Base-by-base conservation (phyloP, 37 sponge, comb jelly and placozoan genomes). In the Crambe crambe region DNA sequence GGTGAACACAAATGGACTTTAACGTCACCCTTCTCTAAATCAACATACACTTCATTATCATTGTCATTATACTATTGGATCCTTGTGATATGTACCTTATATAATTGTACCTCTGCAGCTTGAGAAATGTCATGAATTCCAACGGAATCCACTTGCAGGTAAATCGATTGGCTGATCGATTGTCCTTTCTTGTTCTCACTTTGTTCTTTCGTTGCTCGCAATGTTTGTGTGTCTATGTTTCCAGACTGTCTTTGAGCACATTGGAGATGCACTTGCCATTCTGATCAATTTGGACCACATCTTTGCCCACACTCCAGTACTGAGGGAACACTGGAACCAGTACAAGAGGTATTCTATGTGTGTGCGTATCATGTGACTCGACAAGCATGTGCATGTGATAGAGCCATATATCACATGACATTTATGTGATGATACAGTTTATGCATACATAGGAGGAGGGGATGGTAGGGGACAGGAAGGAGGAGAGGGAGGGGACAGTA, bases 241-340 rank as follows among this genome's bases (percentile, higher is more conserved):
- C 39, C 71, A 89, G 86, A 87, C 88, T 58, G 92, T 98, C 22
- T 98, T 90, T 84, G 96, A 98, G 68, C 74, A 86, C 37, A 63
- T 98, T 42, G 96, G 94, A 12, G 81, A 83, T 34, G 81, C 89
- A 23, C 92, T 98, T 23, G 77, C 79, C 15, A 86, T 98, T 42
- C 90, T 95, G 72, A 72, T 95, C 77, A 95, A 92, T 0, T 73
- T 98, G 70, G 99, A 98, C 74, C 81, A 84, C 54, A 89, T 97
- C 69, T 91, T 97, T 58, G 83, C 58, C 20, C 42, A 68, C 36
- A 54, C 58, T 35, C 72, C 54, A 43, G 57, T 82, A 1, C 60
- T 98, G 32, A 88, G 58, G 38, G 94, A 95, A 42, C 96, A 98
- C 66, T 98, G 99, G 99, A 57, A 72, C 3, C 90, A 88, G 47